phyloP scores from a whole-genome alignment of 2,888 invertebrate genomes.

The Lacanobia wlatinum region DNA sequence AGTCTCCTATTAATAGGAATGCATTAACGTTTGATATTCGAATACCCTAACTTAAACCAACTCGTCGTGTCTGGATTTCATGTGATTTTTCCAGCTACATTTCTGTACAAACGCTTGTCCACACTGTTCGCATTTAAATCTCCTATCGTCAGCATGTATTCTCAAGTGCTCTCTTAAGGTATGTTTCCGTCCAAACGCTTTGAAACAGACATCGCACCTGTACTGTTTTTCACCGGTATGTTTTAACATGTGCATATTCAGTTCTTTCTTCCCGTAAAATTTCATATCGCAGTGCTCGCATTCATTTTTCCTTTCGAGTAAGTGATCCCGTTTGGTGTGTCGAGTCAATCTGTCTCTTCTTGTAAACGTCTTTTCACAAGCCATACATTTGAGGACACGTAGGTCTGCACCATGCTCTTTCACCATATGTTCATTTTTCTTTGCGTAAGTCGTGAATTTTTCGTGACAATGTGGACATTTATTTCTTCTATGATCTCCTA shows the following conservation, averaged over 20 bases:
- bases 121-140: constrained; percentile 55
- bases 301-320: constrained; percentile 50
- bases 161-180: constrained; percentile 53
- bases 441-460: constrained; percentile 47
- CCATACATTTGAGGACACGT: constrained; percentile 43
- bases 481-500: constrained; percentile 42
- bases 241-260: constrained; percentile 55
- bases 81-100: constrained; percentile 44
- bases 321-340: constrained; percentile 58
- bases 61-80: constrained; percentile 40
- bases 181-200: constrained; percentile 50
- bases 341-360: constrained; percentile 35
- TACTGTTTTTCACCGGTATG: constrained; percentile 56
- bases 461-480: constrained; percentile 55
- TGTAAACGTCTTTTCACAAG: constrained; percentile 59
- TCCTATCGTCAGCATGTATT: constrained; percentile 55
- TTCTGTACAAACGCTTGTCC: constrained; percentile 54
- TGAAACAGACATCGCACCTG: constrained; percentile 54
- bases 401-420: constrained; percentile 46
- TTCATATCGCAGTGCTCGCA: constrained; percentile 57
- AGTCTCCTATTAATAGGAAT: background rate
- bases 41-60: constrained; percentile 9
- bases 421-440: constrained; percentile 54
- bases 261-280: constrained; percentile 42
- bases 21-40: background rate